These are phyloP conservation scores for Drosophila malerkotliana DNA, from an alignment of 1,140 invertebrate genomes.

Conservation along the genomic window DNA sequence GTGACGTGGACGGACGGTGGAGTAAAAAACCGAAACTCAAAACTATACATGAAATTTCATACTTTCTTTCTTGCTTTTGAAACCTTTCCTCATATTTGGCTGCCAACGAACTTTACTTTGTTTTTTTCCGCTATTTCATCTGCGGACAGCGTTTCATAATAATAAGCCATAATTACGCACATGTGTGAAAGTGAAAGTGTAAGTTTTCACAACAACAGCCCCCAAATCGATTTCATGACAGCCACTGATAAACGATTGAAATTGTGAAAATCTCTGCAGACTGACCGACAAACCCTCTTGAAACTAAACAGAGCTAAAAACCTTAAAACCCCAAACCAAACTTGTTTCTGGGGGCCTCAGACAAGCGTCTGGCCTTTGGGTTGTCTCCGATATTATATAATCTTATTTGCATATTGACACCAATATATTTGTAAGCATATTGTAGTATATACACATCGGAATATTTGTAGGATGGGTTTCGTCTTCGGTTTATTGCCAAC, in stretches of 20 bases:
- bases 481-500: constrained; percentile 74
- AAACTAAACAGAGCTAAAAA: constrained; percentile 24
- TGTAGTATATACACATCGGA: constrained; percentile 44
- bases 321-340: constrained; percentile 43
- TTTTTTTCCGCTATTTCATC: constrained; percentile 7
- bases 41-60: constrained; percentile 32
- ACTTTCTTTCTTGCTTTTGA: constrained; percentile 63
- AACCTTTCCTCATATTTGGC: constrained; percentile 32
- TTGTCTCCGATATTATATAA: constrained; percentile 59
- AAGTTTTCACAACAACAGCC: constrained; percentile 41
- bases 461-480: constrained; percentile 78
- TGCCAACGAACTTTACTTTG: constrained; percentile 70
- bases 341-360: constrained; percentile 49
- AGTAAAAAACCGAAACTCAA: constrained; percentile 21
- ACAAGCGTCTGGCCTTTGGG: constrained; percentile 26
- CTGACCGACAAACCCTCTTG: constrained; percentile 26
- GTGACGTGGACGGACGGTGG: constrained; percentile 75
- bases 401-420: constrained; percentile 62
- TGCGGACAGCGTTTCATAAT: constrained; percentile 51
- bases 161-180: constrained; percentile 61
- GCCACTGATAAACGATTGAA: constrained; percentile 37
- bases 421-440: constrained; percentile 26
- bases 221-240: constrained; percentile 45
- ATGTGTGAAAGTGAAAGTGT: constrained; percentile 70
- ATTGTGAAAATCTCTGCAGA: constrained; percentile 26